Evolutionary conservation across 1,140 invertebrate genomes (phyloP).

Genomic region (Coelopa frigida): DNA sequence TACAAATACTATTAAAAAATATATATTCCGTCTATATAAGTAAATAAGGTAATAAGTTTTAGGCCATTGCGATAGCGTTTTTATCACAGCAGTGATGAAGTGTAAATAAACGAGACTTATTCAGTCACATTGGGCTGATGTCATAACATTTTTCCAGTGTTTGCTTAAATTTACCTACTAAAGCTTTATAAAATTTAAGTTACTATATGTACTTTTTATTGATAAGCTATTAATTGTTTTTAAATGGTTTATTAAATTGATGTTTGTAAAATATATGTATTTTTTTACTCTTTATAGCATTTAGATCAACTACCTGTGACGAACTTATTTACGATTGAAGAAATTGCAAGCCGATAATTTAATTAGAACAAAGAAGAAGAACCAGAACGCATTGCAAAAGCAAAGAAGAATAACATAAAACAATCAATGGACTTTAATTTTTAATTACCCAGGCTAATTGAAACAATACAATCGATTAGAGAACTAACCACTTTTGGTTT

Average conservation of each 20-base stretch:
- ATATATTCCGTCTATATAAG: no score
- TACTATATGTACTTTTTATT: constrained; percentile 2
- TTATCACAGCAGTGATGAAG: no score
- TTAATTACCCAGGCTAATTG: no score
- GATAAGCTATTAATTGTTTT: not conserved
- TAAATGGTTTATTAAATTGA: constrained; percentile 1
- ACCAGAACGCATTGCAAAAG: not conserved
- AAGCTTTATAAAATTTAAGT: not conserved
- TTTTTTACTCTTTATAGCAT: constrained; percentile 1
- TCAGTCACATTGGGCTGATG: no score
- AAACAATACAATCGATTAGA: no score
- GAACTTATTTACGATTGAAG: constrained; percentile 3
- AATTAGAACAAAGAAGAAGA: constrained; percentile 9
- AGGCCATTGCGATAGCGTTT: no score
- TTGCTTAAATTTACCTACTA: no score
- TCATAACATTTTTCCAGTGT: no score
- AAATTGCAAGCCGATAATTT: constrained; percentile 10
- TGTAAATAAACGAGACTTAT: no score
- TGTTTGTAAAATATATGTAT: not conserved
- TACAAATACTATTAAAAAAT: no score
- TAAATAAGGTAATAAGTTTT: no score
- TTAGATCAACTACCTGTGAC: not conserved
- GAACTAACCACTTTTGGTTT: not conserved
- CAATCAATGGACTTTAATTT: no score
- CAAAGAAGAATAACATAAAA: constrained; percentile 4